Conservation (phyloP, 2,888 invertebrate species). For the Pyrocoelia pectoralis region DNA sequence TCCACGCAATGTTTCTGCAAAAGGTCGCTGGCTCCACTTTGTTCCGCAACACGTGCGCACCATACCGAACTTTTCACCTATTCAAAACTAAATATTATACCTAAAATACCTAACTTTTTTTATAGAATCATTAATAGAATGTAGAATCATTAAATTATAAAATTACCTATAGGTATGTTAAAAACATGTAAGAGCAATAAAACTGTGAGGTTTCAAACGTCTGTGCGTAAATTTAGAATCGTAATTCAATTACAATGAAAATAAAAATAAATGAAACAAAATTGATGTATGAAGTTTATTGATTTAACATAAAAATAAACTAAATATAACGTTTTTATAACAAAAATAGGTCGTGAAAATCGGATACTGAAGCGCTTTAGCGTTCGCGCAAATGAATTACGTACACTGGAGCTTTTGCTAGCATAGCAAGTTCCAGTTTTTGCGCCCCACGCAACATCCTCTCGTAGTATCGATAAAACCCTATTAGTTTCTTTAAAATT, state of each 20-base stretch:
- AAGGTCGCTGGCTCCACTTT: constrained; percentile 31
- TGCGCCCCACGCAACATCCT: constrained; percentile 28
- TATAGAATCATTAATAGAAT: too few relatives aligned
- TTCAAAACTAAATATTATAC: constrained; percentile 29
- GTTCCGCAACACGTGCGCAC: constrained; percentile 39
- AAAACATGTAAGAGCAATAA: not conserved
- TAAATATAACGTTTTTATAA: not conserved
- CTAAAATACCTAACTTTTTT: not conserved
- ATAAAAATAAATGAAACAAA: not conserved
- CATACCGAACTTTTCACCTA: constrained; percentile 29
- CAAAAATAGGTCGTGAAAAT: not conserved
- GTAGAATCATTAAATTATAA: too few relatives aligned
- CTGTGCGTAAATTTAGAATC: not conserved
- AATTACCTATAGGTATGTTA: not conserved
- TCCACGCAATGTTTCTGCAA: constrained; percentile 26
- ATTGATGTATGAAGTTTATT: not conserved
- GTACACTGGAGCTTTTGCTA: constrained; percentile 27
- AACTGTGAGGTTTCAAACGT: not conserved
- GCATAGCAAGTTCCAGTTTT: constrained; percentile 22
- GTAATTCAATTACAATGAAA: not conserved
- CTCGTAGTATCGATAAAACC: constrained; percentile 27
- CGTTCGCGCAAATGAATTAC: constrained; percentile 24
- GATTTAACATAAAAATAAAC: constrained; percentile 8
- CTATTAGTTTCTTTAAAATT: constrained; percentile 21
- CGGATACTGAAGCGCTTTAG: constrained; percentile 14